phyloP scores from a whole-genome alignment of 1,140 invertebrate genomes.

The Lucilia cuprina region DNA sequence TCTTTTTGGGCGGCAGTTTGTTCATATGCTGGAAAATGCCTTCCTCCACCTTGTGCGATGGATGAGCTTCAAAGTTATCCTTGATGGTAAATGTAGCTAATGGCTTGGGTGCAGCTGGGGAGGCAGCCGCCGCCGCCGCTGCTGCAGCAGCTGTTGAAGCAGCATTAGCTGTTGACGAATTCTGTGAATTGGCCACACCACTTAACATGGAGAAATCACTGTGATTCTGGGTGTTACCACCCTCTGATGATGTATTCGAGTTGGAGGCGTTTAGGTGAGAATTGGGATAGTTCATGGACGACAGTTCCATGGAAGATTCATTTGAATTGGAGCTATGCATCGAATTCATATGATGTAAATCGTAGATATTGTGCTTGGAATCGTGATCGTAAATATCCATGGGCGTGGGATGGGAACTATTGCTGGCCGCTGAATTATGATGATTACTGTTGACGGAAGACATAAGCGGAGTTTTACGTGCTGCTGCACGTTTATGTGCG shows the following conservation, averaged over 20 bases:
- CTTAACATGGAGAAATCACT: constrained; percentile 48
- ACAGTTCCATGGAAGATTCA: constrained; percentile 54
- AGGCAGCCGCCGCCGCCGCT: background rate
- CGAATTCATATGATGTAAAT: constrained; percentile 54
- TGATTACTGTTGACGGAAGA: constrained; percentile 49
- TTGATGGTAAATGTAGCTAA: constrained; percentile 58
- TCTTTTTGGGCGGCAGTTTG: constrained; percentile 59
- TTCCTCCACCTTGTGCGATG: constrained; percentile 60
- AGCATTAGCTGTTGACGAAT: background rate
- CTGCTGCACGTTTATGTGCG: constrained; percentile 54
- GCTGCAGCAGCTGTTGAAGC: background rate
- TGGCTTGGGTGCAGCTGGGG: constrained; percentile 48
- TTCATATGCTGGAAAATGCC: constrained; percentile 62
- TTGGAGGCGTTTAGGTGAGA: constrained; percentile 60
- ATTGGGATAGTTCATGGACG: constrained; percentile 52
- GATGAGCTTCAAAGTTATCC: constrained; percentile 60
- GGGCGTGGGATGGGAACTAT: constrained; percentile 49
- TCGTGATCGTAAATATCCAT: constrained; percentile 60
- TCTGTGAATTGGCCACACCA: background rate
- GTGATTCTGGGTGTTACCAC: constrained; percentile 47
- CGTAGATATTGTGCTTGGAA: constrained; percentile 59
- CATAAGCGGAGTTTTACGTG: constrained; percentile 54
- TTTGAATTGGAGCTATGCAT: constrained; percentile 58
- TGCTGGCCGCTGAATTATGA: constrained; percentile 51
- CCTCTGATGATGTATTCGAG: constrained; percentile 59